Evolutionary conservation across 1,140 invertebrate species (phyloP).

Genomic region (Nasonia longicornis): DNA sequence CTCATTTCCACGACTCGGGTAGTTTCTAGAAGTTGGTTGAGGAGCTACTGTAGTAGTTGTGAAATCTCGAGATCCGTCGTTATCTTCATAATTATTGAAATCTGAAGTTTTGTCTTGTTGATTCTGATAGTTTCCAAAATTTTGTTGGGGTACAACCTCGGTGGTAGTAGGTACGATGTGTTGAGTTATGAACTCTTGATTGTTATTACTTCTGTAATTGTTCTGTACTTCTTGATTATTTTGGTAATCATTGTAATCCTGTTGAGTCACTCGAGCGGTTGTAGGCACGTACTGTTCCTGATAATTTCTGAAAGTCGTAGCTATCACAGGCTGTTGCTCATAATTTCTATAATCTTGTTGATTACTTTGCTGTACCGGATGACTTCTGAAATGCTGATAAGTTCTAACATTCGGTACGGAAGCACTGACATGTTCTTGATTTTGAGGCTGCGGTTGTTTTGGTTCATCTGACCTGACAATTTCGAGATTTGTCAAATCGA

Average conservation of each 20-base stretch:
- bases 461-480: slow-evolving; percentile 50
- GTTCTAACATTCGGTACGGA: not conserved
- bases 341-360: not conserved
- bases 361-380: not conserved
- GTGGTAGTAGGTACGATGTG: not conserved
- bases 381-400: not conserved
- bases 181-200: not conserved
- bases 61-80: not conserved
- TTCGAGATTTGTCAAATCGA: slow-evolving; percentile 45
- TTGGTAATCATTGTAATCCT: not conserved
- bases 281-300: not conserved
- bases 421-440: not conserved
- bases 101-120: not conserved
- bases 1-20: not conserved
- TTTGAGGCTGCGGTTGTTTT: not conserved
- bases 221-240: not conserved
- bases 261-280: slow-evolving; percentile 10
- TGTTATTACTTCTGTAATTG: not conserved
- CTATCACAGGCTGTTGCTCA: not conserved
- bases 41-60: not conserved
- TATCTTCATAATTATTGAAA: slow-evolving; percentile 13
- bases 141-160: not conserved
- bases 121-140: slow-evolving; percentile 9
- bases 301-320: slow-evolving; percentile 11
- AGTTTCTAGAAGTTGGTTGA: not conserved